These are phyloP conservation scores for Pygocentrus nattereri DNA, from an alignment of 2,797 vertebrate genomes.

Conservation along the genomic window DNA sequence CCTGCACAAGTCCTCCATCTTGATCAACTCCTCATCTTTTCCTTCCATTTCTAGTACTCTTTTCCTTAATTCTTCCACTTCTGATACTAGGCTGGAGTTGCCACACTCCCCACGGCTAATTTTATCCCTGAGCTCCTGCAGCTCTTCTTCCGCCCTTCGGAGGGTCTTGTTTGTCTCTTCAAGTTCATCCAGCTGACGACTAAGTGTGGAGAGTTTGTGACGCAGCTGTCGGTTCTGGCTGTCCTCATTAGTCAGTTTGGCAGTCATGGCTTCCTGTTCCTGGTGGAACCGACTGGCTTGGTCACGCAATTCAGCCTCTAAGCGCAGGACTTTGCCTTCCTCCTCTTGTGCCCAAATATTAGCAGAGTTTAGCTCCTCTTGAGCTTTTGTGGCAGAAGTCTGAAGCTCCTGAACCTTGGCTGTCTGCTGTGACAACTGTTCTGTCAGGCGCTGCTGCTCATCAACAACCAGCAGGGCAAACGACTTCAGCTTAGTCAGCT, in stretches of 20 bases:
- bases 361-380: conserved; percentile 84
- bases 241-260: conserved; percentile 92
- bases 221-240: conserved; percentile 90
- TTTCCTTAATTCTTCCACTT: conserved; percentile 93
- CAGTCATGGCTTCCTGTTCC: conserved; percentile 89
- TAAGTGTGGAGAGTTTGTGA: conserved; percentile 89
- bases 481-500: conserved; percentile 93
- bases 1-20: conserved; percentile 94
- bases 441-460: conserved; percentile 91
- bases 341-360: conserved; percentile 86
- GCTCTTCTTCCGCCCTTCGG: conserved; percentile 90
- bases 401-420: conserved; percentile 87
- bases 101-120: conserved; percentile 89
- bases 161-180: conserved; percentile 94
- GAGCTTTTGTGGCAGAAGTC: conserved; percentile 77
- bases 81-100: conserved; percentile 85
- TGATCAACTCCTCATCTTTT: conserved; percentile 80
- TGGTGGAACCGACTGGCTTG: conserved; percentile 81
- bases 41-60: conserved; percentile 86
- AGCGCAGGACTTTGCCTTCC: conserved; percentile 83
- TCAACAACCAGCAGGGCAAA: conserved; percentile 96
- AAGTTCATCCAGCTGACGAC: conserved; percentile 91
- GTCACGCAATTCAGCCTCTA: conserved; percentile 85
- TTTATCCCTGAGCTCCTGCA: conserved; percentile 92
- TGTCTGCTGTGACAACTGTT: conserved; percentile 87